A percentile compares a stretch with the other conserved stretches of the same genome.
phyloP scores from a whole-genome alignment of 2,888 invertebrate species.

The Sphinx pinastri region DNA sequence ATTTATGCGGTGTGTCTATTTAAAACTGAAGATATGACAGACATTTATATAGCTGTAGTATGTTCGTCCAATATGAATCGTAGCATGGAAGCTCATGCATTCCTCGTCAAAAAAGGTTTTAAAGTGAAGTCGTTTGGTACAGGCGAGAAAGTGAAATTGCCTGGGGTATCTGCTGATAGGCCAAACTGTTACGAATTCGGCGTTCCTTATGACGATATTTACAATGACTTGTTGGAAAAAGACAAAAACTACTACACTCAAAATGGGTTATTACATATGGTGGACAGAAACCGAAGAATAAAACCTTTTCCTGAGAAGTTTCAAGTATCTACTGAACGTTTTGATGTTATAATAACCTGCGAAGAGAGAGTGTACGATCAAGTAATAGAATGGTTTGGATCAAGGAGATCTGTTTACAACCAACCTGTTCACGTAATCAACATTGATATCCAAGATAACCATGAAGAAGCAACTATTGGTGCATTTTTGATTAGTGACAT shows the following conservation, averaged over 20 bases:
- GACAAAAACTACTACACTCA: constrained; percentile 98
- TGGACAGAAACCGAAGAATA: constrained; percentile 98
- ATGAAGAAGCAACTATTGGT: constrained; percentile 99
- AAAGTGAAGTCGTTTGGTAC: constrained; percentile 97
- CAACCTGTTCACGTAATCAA: constrained; percentile 98
- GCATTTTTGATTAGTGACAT: constrained; percentile 99
- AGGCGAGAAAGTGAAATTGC: constrained; percentile 97
- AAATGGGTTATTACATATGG: constrained; percentile 98
- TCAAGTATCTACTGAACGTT: constrained; percentile 93
- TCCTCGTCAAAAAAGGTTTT: constrained; percentile 98
- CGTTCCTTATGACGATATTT: constrained; percentile 97
- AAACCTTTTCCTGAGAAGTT: constrained; percentile 97
- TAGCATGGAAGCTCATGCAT: constrained; percentile 99
- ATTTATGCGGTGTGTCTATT: not conserved
- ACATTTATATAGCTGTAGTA: constrained; percentile 94
- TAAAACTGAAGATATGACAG: constrained; percentile 47
- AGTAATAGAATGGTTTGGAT: constrained; percentile 96
- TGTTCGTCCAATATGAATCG: constrained; percentile 99
- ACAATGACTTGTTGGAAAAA: constrained; percentile 94
- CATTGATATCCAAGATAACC: constrained; percentile 99
- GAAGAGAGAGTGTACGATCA: constrained; percentile 99
- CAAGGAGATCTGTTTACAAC: constrained; percentile 89
- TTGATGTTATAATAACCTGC: constrained; percentile 98
- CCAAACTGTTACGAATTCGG: constrained; percentile 99
- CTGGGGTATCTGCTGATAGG: constrained; percentile 95